Conservation (phyloP, 2,888 invertebrate genomes). For the Dione juno region DNA sequence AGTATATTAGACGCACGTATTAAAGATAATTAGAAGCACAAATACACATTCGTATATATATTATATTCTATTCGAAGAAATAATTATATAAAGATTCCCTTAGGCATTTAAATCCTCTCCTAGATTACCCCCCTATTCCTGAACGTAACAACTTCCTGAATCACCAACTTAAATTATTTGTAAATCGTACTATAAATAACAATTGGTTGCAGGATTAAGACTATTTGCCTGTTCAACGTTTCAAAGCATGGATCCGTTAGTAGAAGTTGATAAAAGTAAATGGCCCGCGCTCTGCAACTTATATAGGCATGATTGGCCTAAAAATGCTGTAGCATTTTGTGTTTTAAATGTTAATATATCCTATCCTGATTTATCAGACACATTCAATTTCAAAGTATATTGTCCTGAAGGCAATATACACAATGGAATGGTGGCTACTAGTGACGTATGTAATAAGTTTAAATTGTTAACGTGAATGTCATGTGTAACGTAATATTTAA, state of each 20-base stretch:
- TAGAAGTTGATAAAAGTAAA: conserved; percentile 48
- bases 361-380: conserved; percentile 47
- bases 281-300: conserved; percentile 52
- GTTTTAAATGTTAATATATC: conserved; percentile 48
- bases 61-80: no score
- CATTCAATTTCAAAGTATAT: conserved; percentile 52
- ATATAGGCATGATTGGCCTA: conserved; percentile 50
- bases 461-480: background rate
- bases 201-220: no score
- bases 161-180: no score
- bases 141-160: no score
- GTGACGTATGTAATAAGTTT: conserved; percentile 45
- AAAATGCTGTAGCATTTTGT: conserved; percentile 50
- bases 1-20: no score
- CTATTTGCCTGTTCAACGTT: background rate
- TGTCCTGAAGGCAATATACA: conserved; percentile 54
- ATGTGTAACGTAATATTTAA: no score
- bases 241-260: conserved; percentile 44
- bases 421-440: conserved; percentile 53
- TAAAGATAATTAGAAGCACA: no score
- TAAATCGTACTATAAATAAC: no score
- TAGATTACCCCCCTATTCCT: no score
- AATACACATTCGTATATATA: no score
- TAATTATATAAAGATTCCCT: no score
- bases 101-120: no score